phyloP scores from a whole-genome alignment of 1,140 invertebrate species.

The Aphidius gifuensis region DNA sequence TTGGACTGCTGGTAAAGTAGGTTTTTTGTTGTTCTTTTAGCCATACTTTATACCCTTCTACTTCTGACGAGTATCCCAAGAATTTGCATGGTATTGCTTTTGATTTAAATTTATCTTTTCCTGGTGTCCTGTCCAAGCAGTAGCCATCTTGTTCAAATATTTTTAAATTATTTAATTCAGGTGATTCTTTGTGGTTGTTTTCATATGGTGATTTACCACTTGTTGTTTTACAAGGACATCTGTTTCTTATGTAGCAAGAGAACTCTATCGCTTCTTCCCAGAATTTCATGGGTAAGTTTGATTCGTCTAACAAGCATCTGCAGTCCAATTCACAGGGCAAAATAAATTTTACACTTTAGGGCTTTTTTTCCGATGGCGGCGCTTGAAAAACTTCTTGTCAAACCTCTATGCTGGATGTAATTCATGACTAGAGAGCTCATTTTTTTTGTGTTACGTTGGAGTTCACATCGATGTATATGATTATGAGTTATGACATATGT shows the following conservation, averaged over 20 bases:
- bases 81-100: not conserved
- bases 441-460: too few relatives aligned
- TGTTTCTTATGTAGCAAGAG: slow-evolving; percentile 40
- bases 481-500: too few relatives aligned
- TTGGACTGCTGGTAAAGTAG: too few relatives aligned
- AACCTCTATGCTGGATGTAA: too few relatives aligned
- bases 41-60: not conserved
- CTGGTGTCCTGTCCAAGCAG: not conserved
- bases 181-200: slow-evolving; percentile 21
- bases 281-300: slow-evolving; percentile 16
- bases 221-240: slow-evolving; percentile 28
- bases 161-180: slow-evolving; percentile 21
- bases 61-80: not conserved
- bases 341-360: too few relatives aligned
- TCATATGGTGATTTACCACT: slow-evolving; percentile 26
- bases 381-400: too few relatives aligned
- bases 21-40: not conserved
- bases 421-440: too few relatives aligned
- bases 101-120: not conserved
- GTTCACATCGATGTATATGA: too few relatives aligned
- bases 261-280: slow-evolving; percentile 44
- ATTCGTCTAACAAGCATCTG: slow-evolving; percentile 30
- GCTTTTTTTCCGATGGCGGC: too few relatives aligned
- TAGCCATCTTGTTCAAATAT: slow-evolving; percentile 26
- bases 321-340: too few relatives aligned